These are phyloP conservation scores for Pomacea canaliculata DNA, from an alignment of 2,888 invertebrate genomes.

Conservation along the genomic window DNA sequence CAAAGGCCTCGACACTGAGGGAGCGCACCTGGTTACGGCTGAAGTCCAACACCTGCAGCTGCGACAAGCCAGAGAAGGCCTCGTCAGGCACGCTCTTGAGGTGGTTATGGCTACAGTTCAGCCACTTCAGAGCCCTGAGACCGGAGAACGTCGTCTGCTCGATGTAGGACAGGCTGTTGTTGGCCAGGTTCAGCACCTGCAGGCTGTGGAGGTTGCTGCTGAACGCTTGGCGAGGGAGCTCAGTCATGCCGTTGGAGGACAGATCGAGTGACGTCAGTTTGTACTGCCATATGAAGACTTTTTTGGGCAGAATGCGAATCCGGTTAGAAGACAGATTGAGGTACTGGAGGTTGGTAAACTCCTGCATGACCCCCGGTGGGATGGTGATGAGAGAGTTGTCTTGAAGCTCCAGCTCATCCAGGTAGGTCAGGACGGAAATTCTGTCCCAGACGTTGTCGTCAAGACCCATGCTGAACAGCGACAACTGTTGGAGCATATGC, in stretches of 20 bases:
- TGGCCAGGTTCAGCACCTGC: conserved; percentile 22
- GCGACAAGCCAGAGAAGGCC: conserved; percentile 36
- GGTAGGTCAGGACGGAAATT: conserved; percentile 21
- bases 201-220: conserved; percentile 13
- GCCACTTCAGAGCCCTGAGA: conserved; percentile 18
- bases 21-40: conserved; percentile 40
- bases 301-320: conserved; percentile 25
- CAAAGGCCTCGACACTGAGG: conserved; percentile 34
- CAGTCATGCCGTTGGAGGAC: conserved; percentile 30
- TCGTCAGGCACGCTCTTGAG: conserved; percentile 36
- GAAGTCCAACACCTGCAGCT: conserved; percentile 34
- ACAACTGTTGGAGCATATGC: conserved; percentile 22
- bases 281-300: conserved; percentile 30
- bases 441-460: conserved; percentile 34
- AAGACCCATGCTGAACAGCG: conserved; percentile 28
- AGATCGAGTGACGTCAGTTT: conserved; percentile 28
- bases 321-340: conserved; percentile 30
- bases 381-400: conserved; percentile 29
- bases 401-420: conserved; percentile 28
- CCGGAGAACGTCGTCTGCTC: conserved; percentile 28
- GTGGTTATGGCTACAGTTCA: conserved; percentile 30
- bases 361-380: conserved; percentile 22
- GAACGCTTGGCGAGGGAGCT: conserved; percentile 23
- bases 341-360: conserved; percentile 25
- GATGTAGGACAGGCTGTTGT: conserved; percentile 27